Evolutionary conservation across 2,888 invertebrate genomes (phyloP).

Genomic region (Agrochola macilenta): DNA sequence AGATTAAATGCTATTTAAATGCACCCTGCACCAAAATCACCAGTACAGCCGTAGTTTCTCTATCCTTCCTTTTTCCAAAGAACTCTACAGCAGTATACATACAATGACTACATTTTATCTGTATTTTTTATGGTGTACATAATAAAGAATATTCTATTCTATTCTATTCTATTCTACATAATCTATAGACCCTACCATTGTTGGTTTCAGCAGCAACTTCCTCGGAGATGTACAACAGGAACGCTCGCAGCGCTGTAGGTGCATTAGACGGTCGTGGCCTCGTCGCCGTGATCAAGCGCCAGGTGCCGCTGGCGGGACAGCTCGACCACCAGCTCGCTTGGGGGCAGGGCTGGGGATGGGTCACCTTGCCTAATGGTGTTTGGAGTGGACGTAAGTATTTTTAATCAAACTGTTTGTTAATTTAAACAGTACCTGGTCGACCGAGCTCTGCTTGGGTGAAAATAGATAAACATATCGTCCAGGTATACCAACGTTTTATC

Average conservation of each 20-base stretch:
- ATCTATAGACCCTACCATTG: slow-evolving; percentile 29
- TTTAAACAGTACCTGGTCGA: too few relatives aligned
- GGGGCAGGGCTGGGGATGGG: slow-evolving; percentile 95
- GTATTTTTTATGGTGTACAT: too few relatives aligned
- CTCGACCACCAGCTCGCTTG: slow-evolving; percentile 91
- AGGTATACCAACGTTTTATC: too few relatives aligned
- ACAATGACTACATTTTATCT: too few relatives aligned
- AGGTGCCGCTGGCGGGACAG: slow-evolving; percentile 89
- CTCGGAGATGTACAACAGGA: slow-evolving; percentile 83
- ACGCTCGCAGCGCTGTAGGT: slow-evolving; percentile 78
- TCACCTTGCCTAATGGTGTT: slow-evolving; percentile 92
- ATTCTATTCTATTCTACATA: too few relatives aligned
- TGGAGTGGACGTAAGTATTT: slow-evolving; percentile 91
- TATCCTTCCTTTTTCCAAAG: background rate
- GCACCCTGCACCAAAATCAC: background rate
- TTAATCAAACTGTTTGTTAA: background rate
- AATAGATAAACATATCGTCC: too few relatives aligned
- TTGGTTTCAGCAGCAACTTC: slow-evolving; percentile 82
- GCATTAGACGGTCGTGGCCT: slow-evolving; percentile 87
- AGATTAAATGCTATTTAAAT: background rate
- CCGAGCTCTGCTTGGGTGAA: too few relatives aligned
- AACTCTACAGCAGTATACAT: background rate
- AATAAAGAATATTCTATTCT: too few relatives aligned
- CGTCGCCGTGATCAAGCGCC: slow-evolving; percentile 88
- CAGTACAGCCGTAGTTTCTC: background rate